Base-by-base conservation (phyloP, 2,888 invertebrate genomes). In the Eurytoma adleriae region DNA sequence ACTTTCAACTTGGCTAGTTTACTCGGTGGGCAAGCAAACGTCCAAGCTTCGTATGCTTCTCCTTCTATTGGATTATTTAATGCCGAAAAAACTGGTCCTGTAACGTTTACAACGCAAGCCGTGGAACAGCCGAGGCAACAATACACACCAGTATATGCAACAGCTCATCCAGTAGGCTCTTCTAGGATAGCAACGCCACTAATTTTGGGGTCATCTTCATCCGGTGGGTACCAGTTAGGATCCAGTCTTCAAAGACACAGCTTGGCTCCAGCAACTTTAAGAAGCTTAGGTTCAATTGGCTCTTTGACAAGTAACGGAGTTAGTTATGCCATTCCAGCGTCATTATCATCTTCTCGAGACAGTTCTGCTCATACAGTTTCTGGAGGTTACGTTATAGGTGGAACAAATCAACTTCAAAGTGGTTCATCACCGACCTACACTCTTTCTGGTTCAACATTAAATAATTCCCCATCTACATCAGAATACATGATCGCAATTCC, bases 41-140 rank as follows among this genome's bases (percentile, higher is more conserved):
- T 74, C 1, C 85, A 85, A 40, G 68, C 83, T 5, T 82, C 86
- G 2, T 87, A 86, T 40, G 79, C 85, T 0, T 18, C 84, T 5
- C 83, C 87, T 0, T 82, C 81, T 30, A 27, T 85, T 0, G 84
- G 83, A 3, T 68, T 87, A 3, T 84, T 89, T 67, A 78, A 86
- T 0, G 48, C 86, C 0, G 83, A 83, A 14, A 90, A 89, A 71
- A 89, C 84, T 0, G 90, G 90, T 10, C 90, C 90, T 0, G 88
- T 91, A 3, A 90, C 90, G 0, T 90, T 91, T 30, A 24, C 74
- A 5, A 0, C 78, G 16, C 79, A 76, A 62, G 24, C 14, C 16
- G 1, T 7, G 14, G 57, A 50, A 14, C 76, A 70, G 16, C 14
- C 71, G 5, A 78, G 68, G 12, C 72, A 74, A 20, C 78, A 77